Evolutionary conservation across 2,113 vertebrate species (phyloP).

Genomic region (Melozone crissalis): DNA sequence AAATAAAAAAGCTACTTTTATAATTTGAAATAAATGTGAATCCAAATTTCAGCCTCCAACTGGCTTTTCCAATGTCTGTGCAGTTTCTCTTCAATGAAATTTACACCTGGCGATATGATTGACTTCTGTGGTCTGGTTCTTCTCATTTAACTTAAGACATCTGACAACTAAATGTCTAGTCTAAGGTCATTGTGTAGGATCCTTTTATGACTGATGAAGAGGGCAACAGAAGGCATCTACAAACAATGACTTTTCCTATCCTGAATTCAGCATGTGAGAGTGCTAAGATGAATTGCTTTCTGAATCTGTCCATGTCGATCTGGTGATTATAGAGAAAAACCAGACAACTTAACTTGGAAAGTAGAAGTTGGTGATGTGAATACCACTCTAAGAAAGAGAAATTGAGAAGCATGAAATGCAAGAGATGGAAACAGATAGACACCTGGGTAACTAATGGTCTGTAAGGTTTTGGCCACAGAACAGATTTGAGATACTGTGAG

Average conservation of each 20-base stretch:
- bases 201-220: neutral
- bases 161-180: neutral
- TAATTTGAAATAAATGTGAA: neutral
- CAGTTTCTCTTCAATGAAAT: neutral
- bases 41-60: neutral
- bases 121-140: neutral
- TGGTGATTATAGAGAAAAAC: neutral
- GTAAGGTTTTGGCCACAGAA: neutral
- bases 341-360: neutral
- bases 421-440: neutral
- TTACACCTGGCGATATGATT: neutral
- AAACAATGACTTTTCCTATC: neutral
- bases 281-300: neutral
- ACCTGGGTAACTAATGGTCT: neutral
- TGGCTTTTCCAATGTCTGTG: neutral
- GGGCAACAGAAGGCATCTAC: neutral
- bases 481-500: neutral
- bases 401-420: neutral
- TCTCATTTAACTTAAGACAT: neutral
- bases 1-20: neutral
- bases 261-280: neutral
- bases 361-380: neutral
- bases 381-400: neutral
- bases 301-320: neutral
- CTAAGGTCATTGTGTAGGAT: fast-evolving